Evolutionary conservation across 2,113 vertebrate genomes (phyloP).

Genomic region (Lepus timidus): DNA sequence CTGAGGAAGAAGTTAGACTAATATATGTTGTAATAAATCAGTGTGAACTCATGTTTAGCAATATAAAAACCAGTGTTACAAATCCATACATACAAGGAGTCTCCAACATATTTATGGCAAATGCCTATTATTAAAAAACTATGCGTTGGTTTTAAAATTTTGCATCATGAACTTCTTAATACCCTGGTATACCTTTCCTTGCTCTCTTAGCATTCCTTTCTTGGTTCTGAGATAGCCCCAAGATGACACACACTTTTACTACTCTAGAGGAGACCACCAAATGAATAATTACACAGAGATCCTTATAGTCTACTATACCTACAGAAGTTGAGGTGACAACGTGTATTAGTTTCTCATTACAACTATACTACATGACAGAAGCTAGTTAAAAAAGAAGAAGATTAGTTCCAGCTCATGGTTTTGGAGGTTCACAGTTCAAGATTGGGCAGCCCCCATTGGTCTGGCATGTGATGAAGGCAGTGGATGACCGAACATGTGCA

Average conservation of each 20-base stretch:
- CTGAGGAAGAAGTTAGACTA: neutral
- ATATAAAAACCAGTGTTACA: neutral
- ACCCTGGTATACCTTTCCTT: neutral
- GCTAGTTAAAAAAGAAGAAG: too few species aligned
- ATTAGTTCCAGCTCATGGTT: too few species aligned
- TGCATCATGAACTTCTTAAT: neutral
- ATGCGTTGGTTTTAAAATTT: too few species aligned
- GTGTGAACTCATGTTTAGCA: neutral
- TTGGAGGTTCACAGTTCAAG: too few species aligned
- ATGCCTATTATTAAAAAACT: too few species aligned
- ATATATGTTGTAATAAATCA: neutral
- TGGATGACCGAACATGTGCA: too few species aligned
- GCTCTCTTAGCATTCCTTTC: neutral
- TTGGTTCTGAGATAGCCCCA: neutral
- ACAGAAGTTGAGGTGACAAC: neutral
- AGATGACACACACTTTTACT: neutral
- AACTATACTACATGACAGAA: too few species aligned
- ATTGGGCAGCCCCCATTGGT: too few species aligned
- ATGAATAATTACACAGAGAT: neutral
- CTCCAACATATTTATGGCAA: too few species aligned
- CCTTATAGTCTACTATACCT: neutral
- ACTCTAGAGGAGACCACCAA: neutral
- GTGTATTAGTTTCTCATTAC: too few species aligned
- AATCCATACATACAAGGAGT: neutral
- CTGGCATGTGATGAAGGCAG: too few species aligned